phyloP scores from a whole-genome alignment of 2,113 vertebrate genomes.

The Dipodomys spectabilis region DNA sequence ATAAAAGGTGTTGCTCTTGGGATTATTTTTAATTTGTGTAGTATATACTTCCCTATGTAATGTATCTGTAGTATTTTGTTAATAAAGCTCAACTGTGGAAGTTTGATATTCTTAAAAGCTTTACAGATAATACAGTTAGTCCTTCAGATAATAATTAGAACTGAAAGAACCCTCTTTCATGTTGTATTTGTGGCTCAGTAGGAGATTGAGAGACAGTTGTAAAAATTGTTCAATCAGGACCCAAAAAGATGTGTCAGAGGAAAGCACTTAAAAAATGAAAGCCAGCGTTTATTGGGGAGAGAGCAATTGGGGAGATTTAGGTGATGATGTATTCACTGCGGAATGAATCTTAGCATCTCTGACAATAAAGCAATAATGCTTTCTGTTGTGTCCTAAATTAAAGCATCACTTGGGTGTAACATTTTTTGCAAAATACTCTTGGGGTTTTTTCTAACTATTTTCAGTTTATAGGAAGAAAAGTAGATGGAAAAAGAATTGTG shows the following conservation, averaged over 20 bases:
- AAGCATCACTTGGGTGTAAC: not conserved
- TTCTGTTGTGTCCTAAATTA: not conserved
- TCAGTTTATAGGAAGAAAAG: not conserved
- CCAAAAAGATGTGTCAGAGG: no score
- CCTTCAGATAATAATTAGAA: constrained; percentile 69
- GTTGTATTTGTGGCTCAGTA: constrained; percentile 13
- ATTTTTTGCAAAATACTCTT: not conserved
- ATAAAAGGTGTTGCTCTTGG: not conserved
- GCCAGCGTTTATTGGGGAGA: not conserved
- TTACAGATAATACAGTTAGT: constrained; percentile 57
- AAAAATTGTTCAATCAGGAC: no score
- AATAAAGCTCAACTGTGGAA: constrained; percentile 44
- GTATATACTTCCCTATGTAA: no score
- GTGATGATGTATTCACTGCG: not conserved
- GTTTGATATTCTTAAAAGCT: constrained; percentile 46
- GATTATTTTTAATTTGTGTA: no score
- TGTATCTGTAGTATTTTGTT: constrained; percentile 59
- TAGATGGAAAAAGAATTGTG: not conserved
- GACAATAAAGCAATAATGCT: not conserved
- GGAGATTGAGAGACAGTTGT: constrained; percentile 40
- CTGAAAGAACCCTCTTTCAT: constrained; percentile 20
- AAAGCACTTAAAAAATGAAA: no score
- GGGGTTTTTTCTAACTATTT: not conserved
- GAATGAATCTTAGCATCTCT: not conserved
- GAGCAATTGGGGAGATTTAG: not conserved